These are phyloP conservation scores for Sminthurinus aureus DNA, from an alignment of 2,888 invertebrate species.

Conservation along the genomic window DNA sequence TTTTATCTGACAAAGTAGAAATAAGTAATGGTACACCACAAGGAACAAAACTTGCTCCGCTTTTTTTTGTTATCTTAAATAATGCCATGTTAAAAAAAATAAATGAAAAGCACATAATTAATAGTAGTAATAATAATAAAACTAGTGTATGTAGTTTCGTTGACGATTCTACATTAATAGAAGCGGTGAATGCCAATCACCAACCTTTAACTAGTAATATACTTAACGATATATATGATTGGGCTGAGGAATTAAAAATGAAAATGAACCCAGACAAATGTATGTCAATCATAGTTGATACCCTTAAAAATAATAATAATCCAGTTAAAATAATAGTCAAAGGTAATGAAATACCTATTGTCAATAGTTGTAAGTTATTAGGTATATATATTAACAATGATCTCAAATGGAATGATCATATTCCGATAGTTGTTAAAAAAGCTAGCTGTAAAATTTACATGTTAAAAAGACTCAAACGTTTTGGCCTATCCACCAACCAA, in stretches of 20 bases:
- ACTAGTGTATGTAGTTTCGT: background rate
- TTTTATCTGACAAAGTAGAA: background rate
- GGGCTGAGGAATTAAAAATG: background rate
- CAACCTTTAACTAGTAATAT: background rate
- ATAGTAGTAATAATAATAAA: background rate
- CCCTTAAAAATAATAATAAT: background rate
- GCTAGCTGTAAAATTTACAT: background rate
- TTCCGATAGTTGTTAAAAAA: background rate
- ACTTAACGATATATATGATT: background rate
- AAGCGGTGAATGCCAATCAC: background rate
- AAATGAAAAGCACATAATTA: background rate
- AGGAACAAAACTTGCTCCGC: conserved; percentile 6
- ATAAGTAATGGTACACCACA: conserved; percentile 8
- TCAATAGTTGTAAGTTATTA: background rate
- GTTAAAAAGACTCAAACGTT: background rate
- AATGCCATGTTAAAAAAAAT: background rate
- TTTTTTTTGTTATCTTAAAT: background rate
- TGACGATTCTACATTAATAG: background rate
- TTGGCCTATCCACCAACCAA: background rate
- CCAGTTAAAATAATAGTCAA: background rate
- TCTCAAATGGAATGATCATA: background rate
- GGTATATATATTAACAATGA: background rate
- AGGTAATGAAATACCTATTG: background rate
- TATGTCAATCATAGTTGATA: background rate
- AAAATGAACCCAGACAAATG: conserved; percentile 1